These are phyloP conservation scores for Theretra japonica DNA, from an alignment of 2,888 invertebrate genomes.

Conservation along the genomic window DNA sequence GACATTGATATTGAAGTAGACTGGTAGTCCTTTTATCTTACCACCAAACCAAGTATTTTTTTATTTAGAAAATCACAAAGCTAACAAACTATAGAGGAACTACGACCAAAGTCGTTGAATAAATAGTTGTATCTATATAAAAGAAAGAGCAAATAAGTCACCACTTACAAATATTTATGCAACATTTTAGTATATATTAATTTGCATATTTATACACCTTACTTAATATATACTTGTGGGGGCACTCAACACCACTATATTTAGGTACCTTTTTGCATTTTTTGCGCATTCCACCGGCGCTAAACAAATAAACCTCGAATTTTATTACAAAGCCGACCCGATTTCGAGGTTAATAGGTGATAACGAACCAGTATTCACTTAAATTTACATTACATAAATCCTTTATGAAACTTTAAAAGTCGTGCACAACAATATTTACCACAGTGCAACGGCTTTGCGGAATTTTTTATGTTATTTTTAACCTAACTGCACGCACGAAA, in stretches of 20 bases:
- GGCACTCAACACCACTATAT: neutral
- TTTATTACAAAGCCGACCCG: constrained; percentile 29
- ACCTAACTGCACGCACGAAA: neutral
- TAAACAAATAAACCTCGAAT: constrained; percentile 27
- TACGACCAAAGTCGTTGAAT: neutral
- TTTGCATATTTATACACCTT: neutral
- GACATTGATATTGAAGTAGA: too few relatives aligned
- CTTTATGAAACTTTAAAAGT: neutral
- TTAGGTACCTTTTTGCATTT: constrained; percentile 20
- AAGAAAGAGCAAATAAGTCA: neutral
- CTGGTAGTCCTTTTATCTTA: too few relatives aligned
- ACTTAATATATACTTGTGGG: neutral
- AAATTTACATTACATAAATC: constrained; percentile 20
- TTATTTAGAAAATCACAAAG: too few relatives aligned
- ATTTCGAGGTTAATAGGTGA: constrained; percentile 25
- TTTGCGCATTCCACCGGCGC: neutral
- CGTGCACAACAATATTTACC: neutral
- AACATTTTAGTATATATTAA: neutral
- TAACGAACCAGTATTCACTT: constrained; percentile 22
- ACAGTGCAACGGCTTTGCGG: neutral
- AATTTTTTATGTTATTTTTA: neutral
- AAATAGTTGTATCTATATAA: neutral
- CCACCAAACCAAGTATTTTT: too few relatives aligned
- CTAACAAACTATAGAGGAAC: too few relatives aligned
- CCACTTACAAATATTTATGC: neutral